Evolutionary conservation across 2,797 vertebrate genomes (phyloP).

Genomic region (Pseudomugil gertrudae): DNA sequence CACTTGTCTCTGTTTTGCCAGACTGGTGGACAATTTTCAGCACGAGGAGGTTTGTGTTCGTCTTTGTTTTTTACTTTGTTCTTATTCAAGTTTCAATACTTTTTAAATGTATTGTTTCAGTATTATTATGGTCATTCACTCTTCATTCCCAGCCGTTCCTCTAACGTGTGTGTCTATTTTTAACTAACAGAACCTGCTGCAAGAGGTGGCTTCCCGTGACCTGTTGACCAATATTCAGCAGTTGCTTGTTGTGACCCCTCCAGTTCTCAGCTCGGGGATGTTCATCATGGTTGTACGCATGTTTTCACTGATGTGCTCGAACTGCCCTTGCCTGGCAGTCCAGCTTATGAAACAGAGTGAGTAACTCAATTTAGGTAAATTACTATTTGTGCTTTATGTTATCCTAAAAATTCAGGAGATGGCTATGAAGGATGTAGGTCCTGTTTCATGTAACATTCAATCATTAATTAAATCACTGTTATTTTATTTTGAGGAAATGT

Average conservation of each 20-base stretch:
- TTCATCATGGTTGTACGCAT: slow-evolving; percentile 99
- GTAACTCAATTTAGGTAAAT: slow-evolving; percentile 56
- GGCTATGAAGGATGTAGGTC: not conserved
- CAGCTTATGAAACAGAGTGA: slow-evolving; percentile 99
- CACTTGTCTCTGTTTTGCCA: slow-evolving; percentile 99
- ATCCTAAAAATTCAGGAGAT: not conserved
- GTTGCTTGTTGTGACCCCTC: slow-evolving; percentile 96
- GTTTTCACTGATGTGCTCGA: slow-evolving; percentile 99
- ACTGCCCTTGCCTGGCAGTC: slow-evolving; percentile 96
- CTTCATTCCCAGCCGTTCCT: too few relatives aligned
- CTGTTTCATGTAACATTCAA: not conserved
- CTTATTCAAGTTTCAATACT: not conserved
- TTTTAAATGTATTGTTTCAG: not conserved
- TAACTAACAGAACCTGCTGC: slow-evolving; percentile 91
- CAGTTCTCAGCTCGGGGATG: slow-evolving; percentile 98
- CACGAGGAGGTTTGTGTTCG: slow-evolving; percentile 91
- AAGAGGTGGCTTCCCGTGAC: slow-evolving; percentile 97
- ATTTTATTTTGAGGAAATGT: not conserved
- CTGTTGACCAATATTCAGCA: slow-evolving; percentile 98
- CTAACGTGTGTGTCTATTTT: slow-evolving; percentile 21
- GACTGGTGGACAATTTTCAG: slow-evolving; percentile 99
- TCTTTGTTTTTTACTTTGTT: not conserved
- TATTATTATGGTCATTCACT: not conserved
- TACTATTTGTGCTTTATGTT: not conserved
- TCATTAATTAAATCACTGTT: too few relatives aligned